Evolutionary conservation across 2,888 invertebrate species (phyloP).

Genomic region (Tinea pellionella): DNA sequence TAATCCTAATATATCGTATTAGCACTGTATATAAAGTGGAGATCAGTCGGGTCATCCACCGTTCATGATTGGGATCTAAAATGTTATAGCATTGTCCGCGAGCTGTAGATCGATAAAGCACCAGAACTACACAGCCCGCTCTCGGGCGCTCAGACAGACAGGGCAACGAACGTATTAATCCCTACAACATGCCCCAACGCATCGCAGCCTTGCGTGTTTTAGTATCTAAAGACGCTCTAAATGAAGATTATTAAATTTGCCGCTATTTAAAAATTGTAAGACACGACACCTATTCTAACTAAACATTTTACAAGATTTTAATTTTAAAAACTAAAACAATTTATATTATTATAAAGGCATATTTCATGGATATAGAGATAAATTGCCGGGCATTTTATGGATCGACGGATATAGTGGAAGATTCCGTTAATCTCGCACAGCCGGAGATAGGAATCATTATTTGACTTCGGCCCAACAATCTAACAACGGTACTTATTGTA

Average conservation of each 20-base stretch:
- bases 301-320: background rate
- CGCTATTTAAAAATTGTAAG: background rate
- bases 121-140: background rate
- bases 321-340: background rate
- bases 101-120: background rate
- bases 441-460: background rate
- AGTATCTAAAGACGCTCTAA: background rate
- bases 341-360: background rate
- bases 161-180: conserved; percentile 43
- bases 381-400: background rate
- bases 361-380: background rate
- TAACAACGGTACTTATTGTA: background rate
- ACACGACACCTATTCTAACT: too few relatives aligned
- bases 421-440: background rate
- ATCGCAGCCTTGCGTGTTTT: background rate
- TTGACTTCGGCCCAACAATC: background rate
- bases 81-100: background rate
- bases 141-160: conserved; percentile 11
- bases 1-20: too few relatives aligned
- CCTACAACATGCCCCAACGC: conserved; percentile 10
- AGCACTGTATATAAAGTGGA: background rate
- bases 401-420: background rate
- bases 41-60: background rate
- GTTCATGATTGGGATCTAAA: background rate
- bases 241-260: background rate